Conservation (phyloP, 2,888 invertebrate species). For the Quadriops clusia region DNA sequence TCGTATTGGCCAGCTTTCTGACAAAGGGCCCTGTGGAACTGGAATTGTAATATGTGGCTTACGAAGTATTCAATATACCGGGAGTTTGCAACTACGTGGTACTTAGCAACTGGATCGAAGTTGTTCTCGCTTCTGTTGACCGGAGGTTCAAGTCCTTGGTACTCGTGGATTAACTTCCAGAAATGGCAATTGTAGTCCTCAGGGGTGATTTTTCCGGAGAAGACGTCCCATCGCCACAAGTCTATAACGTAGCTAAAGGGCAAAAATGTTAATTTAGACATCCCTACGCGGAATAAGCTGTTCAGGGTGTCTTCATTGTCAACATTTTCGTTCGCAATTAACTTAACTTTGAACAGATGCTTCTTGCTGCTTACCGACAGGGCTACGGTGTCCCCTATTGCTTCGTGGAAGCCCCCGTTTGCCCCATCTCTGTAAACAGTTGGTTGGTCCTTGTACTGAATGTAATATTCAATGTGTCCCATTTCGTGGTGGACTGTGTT, state of each 20-base stretch:
- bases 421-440: slow-evolving; percentile 40
- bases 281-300: slow-evolving; percentile 37
- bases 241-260: slow-evolving; percentile 47
- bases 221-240: slow-evolving; percentile 45
- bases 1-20: slow-evolving; percentile 69
- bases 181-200: slow-evolving; percentile 36
- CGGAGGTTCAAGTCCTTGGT: slow-evolving; percentile 37
- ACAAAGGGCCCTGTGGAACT: slow-evolving; percentile 68
- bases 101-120: slow-evolving; percentile 39
- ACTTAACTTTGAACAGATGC: slow-evolving; percentile 37
- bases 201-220: slow-evolving; percentile 33
- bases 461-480: slow-evolving; percentile 53
- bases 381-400: slow-evolving; percentile 49
- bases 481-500: slow-evolving; percentile 63
- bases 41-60: slow-evolving; percentile 72
- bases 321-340: slow-evolving; percentile 30
- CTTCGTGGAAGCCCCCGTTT: slow-evolving; percentile 52
- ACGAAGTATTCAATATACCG: slow-evolving; percentile 54
- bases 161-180: too few species aligned
- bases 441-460: slow-evolving; percentile 45
- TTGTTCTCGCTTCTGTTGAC: slow-evolving; percentile 30
- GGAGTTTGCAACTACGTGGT: slow-evolving; percentile 35
- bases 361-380: slow-evolving; percentile 44
- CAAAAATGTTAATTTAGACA: slow-evolving; percentile 40
- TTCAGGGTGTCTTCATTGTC: slow-evolving; percentile 35